Evolutionary conservation across 2,888 invertebrate species (phyloP), one percentile per base, ranked within the genome.

Genomic region (Drosophila diplacantha): DNA sequence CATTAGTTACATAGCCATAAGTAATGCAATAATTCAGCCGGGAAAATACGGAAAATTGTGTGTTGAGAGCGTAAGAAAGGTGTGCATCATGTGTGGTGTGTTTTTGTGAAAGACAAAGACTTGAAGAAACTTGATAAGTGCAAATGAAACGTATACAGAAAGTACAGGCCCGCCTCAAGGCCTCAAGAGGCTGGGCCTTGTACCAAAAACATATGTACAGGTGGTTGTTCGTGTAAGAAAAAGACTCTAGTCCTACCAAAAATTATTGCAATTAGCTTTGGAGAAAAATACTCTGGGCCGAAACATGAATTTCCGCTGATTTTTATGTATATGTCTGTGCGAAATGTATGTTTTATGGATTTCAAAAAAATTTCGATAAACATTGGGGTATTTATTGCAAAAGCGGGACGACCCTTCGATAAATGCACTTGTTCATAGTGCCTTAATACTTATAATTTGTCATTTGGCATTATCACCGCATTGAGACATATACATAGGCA

Each of bases 401-500:
- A 55, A 38, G 52, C 54, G 26, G n/a, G 3, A 14, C 5, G 22
- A 22, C 0, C 5, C 16, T 35, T 35, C 2, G 11, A 16, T 16
- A 2, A 7, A 8, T 26, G 8, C 26, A 26, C 26, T 26, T 26
- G 8, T 26, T 26, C 2, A 8, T 3, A 26, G 8, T 26, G 26
- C 8, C 0, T 26, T 26, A 26, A 8, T 29, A 11, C 11, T 29
- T 31, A 3, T 18, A 20, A 14, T 20, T 38, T 14, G 14, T 14
- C 8, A 4, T 22, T 39, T 38, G 3, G 11, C 29, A 6, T n/a
- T 18, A 24, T 9, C 32, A 47, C 62, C 18, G 61, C 59, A n/a
- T 38, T 24, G 60, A 61, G 62, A 60, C 60, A 50, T 61, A 60
- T 62, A 60, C 63, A 60, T 58, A 58, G 58, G 58, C 58, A 37